Percentiles rank a stretch among this genome's conserved stretches.
phyloP scores from a whole-genome alignment of 1,140 invertebrate species.

The Drosophila pallidifrons region DNA sequence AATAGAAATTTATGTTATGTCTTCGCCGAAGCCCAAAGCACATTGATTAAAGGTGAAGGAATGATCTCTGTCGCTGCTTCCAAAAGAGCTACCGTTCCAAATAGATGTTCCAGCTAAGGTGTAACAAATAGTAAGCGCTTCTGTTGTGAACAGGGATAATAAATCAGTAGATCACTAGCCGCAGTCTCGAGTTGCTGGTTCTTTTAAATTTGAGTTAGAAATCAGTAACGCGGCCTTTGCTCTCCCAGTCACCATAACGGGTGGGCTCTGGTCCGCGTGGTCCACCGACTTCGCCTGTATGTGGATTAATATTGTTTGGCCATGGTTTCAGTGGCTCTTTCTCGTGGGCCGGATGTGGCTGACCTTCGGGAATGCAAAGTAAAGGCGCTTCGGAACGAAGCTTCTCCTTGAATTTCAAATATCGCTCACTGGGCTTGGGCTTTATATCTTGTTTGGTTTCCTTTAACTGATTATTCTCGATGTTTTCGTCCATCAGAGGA shows the following conservation, averaged over 20 bases:
- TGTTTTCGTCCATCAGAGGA: neutral
- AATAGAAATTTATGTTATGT: constrained; percentile 79
- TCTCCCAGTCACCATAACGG: constrained; percentile 99
- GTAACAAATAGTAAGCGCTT: constrained; percentile 67
- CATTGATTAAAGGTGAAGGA: constrained; percentile 25
- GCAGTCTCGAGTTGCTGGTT: neutral
- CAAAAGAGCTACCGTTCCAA: constrained; percentile 57
- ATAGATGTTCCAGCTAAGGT: constrained; percentile 30
- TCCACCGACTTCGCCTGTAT: constrained; percentile 93
- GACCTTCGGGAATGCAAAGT: constrained; percentile 23
- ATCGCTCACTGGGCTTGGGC: constrained; percentile 47
- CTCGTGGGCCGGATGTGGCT: constrained; percentile 61
- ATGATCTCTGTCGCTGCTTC: constrained; percentile 48
- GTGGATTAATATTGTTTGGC: constrained; percentile 93
- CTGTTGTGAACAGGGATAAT: constrained; percentile 59
- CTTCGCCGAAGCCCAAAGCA: constrained; percentile 62
- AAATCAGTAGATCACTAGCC: constrained; percentile 47
- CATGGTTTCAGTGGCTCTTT: constrained; percentile 55
- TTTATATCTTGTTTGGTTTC: neutral
- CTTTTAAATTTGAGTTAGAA: constrained; percentile 43
- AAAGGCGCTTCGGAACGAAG: constrained; percentile 45
- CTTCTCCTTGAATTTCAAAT: constrained; percentile 63
- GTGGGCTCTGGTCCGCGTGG: constrained; percentile 99
- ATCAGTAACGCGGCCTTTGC: constrained; percentile 96
- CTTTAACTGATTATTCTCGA: neutral